phyloP scores from a whole-genome alignment of 2,888 invertebrate genomes.

The Galerucella nymphaeae region DNA sequence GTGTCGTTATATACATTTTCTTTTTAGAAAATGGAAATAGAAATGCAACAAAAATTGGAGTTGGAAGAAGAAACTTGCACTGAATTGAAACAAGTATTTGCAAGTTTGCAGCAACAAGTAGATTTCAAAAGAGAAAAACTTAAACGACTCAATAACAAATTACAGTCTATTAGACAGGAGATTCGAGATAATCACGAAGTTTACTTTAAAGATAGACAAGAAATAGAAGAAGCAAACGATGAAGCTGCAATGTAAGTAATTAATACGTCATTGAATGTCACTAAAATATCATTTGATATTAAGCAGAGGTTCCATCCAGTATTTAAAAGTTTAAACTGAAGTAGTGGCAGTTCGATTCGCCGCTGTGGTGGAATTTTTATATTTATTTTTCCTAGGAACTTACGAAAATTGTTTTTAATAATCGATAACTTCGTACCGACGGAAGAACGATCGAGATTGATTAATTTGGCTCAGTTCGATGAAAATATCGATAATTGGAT shows the following conservation, averaged over 20 bases:
- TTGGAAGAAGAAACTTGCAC: conserved; percentile 92
- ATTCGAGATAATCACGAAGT: conserved; percentile 86
- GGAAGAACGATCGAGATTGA: conserved; percentile 80
- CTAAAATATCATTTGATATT: not conserved
- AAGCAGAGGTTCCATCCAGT: no score
- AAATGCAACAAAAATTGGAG: conserved; percentile 94
- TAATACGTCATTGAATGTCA: not conserved
- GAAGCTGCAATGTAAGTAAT: conserved; percentile 78
- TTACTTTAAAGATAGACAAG: conserved; percentile 91
- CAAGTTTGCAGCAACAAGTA: conserved; percentile 94
- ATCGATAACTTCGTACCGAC: conserved; percentile 92
- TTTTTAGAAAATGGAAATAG: conserved; percentile 74
- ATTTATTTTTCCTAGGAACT: conserved; percentile 69
- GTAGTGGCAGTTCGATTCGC: no score
- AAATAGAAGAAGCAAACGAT: conserved; percentile 90
- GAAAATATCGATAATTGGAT: conserved; percentile 86
- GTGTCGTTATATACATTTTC: no score
- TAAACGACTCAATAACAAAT: conserved; percentile 88
- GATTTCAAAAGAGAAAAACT: conserved; percentile 95
- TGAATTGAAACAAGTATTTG: conserved; percentile 90
- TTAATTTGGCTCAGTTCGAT: conserved; percentile 80
- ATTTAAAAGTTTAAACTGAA: no score
- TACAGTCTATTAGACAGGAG: conserved; percentile 80
- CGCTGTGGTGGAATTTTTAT: no score
- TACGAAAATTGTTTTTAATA: conserved; percentile 88